Evolutionary conservation across 2,113 vertebrate genomes (phyloP).

Genomic region (Zapornia atra): DNA sequence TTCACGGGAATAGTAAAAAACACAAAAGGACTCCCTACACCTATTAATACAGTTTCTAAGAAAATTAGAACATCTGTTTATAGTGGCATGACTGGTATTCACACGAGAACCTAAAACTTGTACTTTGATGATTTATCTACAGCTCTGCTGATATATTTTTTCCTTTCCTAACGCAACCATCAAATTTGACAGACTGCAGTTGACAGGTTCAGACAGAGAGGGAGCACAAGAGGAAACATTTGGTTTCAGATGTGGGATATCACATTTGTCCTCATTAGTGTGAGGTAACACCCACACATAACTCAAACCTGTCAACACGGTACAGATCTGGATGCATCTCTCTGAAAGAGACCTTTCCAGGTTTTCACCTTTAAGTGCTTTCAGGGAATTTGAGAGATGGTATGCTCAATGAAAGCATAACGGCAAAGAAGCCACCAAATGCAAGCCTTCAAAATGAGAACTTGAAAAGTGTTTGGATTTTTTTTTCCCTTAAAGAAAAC

Average conservation of each 20-base stretch:
- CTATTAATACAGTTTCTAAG: not conserved
- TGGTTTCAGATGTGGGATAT: conserved; percentile 1
- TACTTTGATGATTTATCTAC: not conserved
- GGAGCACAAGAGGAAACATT: conserved; percentile 21
- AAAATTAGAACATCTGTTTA: not conserved
- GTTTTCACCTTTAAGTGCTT: not conserved
- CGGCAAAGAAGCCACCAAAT: not conserved
- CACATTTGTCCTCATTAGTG: conserved; percentile 53
- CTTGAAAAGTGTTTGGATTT: not conserved
- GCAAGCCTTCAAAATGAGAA: not conserved
- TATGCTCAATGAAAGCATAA: not conserved
- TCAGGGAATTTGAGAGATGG: not conserved
- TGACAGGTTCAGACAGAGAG: conserved; percentile 1
- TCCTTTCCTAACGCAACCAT: not conserved
- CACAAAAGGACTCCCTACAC: not conserved
- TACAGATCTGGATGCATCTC: not conserved
- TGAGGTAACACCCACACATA: conserved; percentile 10
- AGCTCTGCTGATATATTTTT: not conserved
- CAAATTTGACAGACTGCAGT: not conserved
- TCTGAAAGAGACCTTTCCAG: not conserved
- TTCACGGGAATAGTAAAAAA: not conserved
- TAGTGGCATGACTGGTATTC: not conserved
- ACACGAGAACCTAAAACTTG: not conserved
- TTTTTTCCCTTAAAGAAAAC: not conserved
- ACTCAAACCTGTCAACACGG: conserved; percentile 19